Evolutionary conservation across 1,140 invertebrate species (phyloP).

Genomic region (Anoplolepis gracilipes): DNA sequence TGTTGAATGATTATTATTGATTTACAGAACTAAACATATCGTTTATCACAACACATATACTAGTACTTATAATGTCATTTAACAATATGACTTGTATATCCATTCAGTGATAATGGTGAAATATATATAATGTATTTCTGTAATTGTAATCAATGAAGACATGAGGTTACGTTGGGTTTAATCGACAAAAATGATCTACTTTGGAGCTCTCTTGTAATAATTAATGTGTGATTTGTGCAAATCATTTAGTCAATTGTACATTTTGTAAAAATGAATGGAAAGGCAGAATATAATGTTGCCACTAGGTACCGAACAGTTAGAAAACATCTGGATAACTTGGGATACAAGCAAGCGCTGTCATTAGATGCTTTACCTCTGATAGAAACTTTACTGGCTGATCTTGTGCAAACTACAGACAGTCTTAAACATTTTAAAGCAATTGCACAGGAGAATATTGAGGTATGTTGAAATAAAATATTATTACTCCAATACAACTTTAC

Average conservation of each 20-base stretch:
- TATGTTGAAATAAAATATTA: slow-evolving; percentile 71
- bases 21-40: neutral
- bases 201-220: neutral
- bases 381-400: slow-evolving; percentile 91
- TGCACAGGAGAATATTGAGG: slow-evolving; percentile 88
- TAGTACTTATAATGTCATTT: neutral
- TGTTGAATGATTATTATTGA: neutral
- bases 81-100: neutral
- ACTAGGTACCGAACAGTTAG: slow-evolving; percentile 86
- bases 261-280: slow-evolving; percentile 69
- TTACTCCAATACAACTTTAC: neutral
- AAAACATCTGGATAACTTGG: slow-evolving; percentile 89
- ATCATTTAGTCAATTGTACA: neutral
- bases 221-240: neutral
- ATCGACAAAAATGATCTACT: no score
- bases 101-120: neutral
- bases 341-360: slow-evolving; percentile 91
- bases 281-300: slow-evolving; percentile 79
- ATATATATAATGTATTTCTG: neutral
- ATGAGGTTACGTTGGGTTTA: neutral
- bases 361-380: slow-evolving; percentile 91
- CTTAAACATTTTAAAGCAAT: slow-evolving; percentile 92
- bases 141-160: neutral
- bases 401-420: slow-evolving; percentile 92
- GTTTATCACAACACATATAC: neutral